Evolutionary conservation across 53 echinoderm and acorn worm species (phyloP).

Genomic region (Echinometra lucunter): DNA sequence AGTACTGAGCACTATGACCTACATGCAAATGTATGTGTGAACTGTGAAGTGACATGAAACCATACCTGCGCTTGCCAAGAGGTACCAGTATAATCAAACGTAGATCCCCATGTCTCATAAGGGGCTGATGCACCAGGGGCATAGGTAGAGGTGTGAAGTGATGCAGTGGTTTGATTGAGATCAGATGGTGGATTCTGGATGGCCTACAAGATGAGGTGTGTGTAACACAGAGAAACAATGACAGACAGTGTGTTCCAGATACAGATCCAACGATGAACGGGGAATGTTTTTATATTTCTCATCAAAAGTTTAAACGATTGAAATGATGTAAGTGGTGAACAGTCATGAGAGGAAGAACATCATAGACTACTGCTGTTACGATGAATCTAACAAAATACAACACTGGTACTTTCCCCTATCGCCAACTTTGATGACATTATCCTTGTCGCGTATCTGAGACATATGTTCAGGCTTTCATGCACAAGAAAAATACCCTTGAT

Average conservation of each 20-base stretch:
- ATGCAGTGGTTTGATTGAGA: constrained; percentile 5
- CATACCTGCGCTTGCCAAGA: constrained; percentile 48
- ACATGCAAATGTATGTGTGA: too few species aligned
- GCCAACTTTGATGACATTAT: neutral
- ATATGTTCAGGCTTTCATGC: neutral
- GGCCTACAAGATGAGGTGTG: constrained; percentile 5
- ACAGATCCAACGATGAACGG: neutral
- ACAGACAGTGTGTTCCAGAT: neutral
- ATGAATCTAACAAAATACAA: neutral
- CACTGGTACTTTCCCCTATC: neutral
- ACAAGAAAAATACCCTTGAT: neutral
- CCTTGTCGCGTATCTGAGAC: neutral
- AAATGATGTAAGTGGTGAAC: neutral
- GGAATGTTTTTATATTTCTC: neutral
- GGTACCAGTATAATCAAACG: constrained; percentile 76
- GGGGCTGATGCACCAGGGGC: constrained; percentile 70
- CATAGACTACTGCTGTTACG: neutral
- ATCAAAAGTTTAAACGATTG: neutral
- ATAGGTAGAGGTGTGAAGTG: neutral
- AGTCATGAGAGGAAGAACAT: neutral
- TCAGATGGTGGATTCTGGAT: constrained; percentile 59
- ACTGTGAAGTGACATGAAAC: neutral
- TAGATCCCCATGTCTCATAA: constrained; percentile 94
- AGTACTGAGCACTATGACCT: too few species aligned
- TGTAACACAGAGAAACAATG: neutral